A percentile compares a stretch with the other conserved stretches of the same genome.
phyloP scores from a whole-genome alignment of 2,888 invertebrate genomes.

The Terebella lapidaria region DNA sequence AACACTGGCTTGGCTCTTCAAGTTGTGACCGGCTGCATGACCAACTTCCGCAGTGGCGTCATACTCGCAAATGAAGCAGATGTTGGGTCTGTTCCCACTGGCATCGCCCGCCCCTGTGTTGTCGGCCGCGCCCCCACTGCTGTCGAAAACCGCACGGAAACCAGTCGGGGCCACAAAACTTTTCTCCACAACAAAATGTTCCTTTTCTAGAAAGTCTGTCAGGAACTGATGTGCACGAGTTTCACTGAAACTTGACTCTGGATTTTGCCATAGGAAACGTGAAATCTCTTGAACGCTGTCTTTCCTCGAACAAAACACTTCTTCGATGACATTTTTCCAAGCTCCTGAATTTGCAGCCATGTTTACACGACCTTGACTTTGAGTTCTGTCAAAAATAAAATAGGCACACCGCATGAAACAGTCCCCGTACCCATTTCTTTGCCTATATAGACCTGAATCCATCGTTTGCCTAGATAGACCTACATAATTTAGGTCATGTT shows the following conservation, averaged over 20 bases:
- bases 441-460: no score
- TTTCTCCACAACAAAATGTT: constrained; percentile 38
- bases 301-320: neutral
- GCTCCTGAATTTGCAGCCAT: neutral
- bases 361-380: no score
- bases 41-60: constrained; percentile 51
- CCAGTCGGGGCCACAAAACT: constrained; percentile 31
- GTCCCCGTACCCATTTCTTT: no score
- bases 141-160: constrained; percentile 29
- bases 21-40: constrained; percentile 52
- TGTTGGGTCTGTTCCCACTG: constrained; percentile 6
- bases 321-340: neutral
- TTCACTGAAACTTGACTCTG: neutral
- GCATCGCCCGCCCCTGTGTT: neutral
- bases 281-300: neutral
- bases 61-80: constrained; percentile 50
- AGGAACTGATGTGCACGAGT: neutral
- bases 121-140: neutral
- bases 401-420: no score
- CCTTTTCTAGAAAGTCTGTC: constrained; percentile 25
- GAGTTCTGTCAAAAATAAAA: no score
- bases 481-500: no score
- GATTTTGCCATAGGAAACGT: neutral
- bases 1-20: constrained; percentile 47
- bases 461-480: no score